Conservation (phyloP, 2,113 vertebrate species). For the Grantiella picta region DNA sequence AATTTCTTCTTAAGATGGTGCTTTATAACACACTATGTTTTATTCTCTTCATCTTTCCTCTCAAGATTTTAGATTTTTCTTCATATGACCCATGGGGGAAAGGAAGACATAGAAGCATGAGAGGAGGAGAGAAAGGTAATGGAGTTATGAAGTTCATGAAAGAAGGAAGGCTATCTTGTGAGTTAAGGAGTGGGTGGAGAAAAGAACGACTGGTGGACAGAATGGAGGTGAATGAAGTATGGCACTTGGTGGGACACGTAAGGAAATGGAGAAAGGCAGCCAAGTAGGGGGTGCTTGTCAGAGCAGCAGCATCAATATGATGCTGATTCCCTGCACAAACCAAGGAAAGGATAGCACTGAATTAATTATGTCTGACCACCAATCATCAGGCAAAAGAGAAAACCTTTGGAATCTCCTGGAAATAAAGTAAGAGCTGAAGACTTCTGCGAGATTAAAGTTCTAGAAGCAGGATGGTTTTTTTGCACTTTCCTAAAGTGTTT, state of each 20-base stretch:
- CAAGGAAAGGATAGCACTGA: not conserved
- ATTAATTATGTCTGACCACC: not conserved
- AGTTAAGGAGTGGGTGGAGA: not conserved
- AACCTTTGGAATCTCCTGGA: not conserved
- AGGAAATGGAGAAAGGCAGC: not conserved
- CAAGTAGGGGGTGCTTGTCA: not conserved
- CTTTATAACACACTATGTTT: not conserved
- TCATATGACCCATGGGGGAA: rapidly evolving
- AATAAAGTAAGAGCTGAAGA: not conserved
- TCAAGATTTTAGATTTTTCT: not conserved
- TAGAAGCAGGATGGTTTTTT: not conserved
- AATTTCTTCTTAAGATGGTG: not conserved
- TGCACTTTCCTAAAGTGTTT: not conserved
- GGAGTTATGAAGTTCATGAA: not conserved
- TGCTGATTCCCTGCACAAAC: not conserved
- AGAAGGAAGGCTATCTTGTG: not conserved
- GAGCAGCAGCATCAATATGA: not conserved
- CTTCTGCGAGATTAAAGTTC: not conserved
- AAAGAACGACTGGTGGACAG: not conserved
- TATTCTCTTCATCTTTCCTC: not conserved
- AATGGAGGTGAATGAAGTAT: not conserved
- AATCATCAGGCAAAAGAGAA: not conserved
- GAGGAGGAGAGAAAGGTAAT: not conserved
- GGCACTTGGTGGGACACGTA: not conserved
- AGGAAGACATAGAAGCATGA: not conserved